Evolutionary conservation across 2,888 invertebrate genomes (phyloP), one percentile per base, ranked within the genome.

Genomic region (Neoaliturus tenellus): DNA sequence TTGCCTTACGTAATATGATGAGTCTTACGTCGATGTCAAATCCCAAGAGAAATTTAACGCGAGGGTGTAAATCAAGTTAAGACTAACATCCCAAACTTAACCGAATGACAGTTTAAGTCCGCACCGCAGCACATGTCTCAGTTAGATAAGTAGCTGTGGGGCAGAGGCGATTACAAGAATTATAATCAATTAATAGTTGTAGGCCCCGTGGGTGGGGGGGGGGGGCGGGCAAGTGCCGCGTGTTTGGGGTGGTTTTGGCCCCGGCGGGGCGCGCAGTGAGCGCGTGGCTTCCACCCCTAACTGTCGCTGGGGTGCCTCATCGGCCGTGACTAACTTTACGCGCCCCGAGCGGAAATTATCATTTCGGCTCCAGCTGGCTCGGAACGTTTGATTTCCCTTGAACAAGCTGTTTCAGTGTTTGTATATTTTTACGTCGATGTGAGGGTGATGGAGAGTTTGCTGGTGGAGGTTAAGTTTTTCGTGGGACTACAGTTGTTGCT

Each of bases 111-210:
- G 78, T 31, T 78, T 78, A 55, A 48, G 78, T 44, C 48, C 35
- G 48, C 20, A 28, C 48, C 28, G 25, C 1, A 48, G 71, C 20
- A 10, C 28, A 55, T 25, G 55, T 78, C 28, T 55, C 23, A 51
- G 35, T 78, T 17, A 78, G 78, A 78, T 78, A 78, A 78, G 55
- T 78, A 55, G 78, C 78, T 55, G 75, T 1, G 78, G 23, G 44
- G 73, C n/a, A n/a, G n/a, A n/a, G 23, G 78, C 48, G 78, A 78
- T 78, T 78, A 78, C 78, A 78, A 78, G 78, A 78, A 78, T 78
- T 78, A 78, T 51, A 78, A 78, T 78, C 78, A 78, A 78, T 78
- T 78, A 78, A 55, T 55, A 48, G 14, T 48, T 31, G 23, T 28
- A 31, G 20, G 55, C 17, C 14, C 23, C 14, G 31, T 33, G 78